phyloP scores from a whole-genome alignment of 2,797 vertebrate genomes.

The Menidia menidia region DNA sequence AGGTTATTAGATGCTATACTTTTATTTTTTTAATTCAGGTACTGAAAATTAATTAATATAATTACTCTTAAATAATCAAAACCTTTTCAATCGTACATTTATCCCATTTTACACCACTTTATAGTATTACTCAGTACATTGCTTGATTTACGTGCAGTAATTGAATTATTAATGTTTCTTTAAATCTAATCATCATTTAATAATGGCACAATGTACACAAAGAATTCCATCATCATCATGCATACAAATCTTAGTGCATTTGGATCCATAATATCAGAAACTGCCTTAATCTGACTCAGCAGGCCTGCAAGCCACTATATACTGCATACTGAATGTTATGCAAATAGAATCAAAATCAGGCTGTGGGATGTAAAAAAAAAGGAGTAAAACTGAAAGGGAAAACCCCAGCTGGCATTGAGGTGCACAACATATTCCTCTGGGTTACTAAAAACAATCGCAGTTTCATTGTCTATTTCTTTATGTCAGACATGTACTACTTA shows the following conservation, averaged over 20 bases:
- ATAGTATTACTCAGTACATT: constrained; percentile 2
- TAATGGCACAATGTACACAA: constrained; percentile 2
- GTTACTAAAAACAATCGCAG: background rate
- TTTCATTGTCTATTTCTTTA: background rate
- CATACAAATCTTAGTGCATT: background rate
- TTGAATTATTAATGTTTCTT: constrained; percentile 42
- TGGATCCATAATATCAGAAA: constrained; percentile 14
- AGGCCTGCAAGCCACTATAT: constrained; percentile 2
- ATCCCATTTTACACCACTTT: background rate
- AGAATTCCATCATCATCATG: constrained; percentile 19
- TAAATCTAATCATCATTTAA: constrained; percentile 16
- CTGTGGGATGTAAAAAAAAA: constrained; percentile 14
- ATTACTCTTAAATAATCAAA: background rate
- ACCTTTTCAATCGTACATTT: background rate
- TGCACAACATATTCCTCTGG: too few species aligned
- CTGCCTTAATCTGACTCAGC: constrained; percentile 35
- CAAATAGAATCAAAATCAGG: constrained; percentile 9
- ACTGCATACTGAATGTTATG: too few species aligned
- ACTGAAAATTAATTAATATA: too few species aligned
- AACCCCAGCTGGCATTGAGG: background rate
- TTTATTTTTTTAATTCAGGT: too few species aligned
- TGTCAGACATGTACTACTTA: constrained; percentile 76
- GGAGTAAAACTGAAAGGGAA: background rate
- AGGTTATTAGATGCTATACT: too few species aligned
- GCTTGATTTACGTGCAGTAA: constrained; percentile 10